Evolutionary conservation across 92 coral and sea anemone species (phyloP).

Genomic region (Porites evermanni): DNA sequence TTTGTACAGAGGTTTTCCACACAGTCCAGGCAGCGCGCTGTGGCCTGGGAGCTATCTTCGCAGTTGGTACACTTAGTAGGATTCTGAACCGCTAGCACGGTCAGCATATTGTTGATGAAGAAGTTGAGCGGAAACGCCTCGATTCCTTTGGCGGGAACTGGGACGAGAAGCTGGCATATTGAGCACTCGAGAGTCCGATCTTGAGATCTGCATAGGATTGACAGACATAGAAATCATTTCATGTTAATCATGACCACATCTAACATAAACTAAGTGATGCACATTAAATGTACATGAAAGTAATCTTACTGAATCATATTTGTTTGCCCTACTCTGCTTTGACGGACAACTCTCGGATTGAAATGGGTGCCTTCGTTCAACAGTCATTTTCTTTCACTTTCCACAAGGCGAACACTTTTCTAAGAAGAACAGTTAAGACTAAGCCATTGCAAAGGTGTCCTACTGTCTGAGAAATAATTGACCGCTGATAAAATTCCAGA

Average conservation of each 20-base stretch:
- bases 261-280: neutral
- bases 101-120: conserved; percentile 89
- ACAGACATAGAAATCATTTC: neutral
- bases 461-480: too few species aligned
- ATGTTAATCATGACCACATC: neutral
- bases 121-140: conserved; percentile 91
- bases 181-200: conserved; percentile 83
- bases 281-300: too few species aligned
- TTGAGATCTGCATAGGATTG: conserved; percentile 62
- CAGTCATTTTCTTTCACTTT: too few species aligned
- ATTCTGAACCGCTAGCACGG: conserved; percentile 91
- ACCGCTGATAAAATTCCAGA: too few species aligned
- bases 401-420: too few species aligned
- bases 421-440: too few species aligned
- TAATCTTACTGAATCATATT: too few species aligned
- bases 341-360: neutral
- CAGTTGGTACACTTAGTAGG: conserved; percentile 94
- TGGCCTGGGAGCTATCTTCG: conserved; percentile 92
- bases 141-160: conserved; percentile 92
- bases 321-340: too few species aligned
- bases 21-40: conserved; percentile 89
- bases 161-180: conserved; percentile 72
- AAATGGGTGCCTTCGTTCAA: neutral
- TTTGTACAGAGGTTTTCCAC: conserved; percentile 90
- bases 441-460: too few species aligned